Conservation (phyloP, 2,888 invertebrate genomes). For the Melanostoma scalare region DNA sequence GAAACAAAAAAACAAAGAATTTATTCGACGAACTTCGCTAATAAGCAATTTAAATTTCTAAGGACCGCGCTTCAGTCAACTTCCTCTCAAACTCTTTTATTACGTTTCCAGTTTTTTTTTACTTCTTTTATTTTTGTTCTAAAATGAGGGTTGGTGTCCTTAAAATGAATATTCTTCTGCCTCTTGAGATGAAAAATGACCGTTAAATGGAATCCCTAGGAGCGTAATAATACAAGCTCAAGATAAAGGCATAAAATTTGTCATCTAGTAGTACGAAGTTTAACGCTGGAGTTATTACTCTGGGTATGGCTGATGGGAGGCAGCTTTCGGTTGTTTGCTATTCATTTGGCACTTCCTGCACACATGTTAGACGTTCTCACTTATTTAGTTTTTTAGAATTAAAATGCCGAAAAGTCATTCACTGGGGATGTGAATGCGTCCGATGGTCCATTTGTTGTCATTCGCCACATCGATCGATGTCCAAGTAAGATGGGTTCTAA, state of each 20-base stretch:
- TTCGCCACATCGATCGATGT: slow-evolving; percentile 27
- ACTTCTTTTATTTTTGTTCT: neutral
- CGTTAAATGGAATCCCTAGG: slow-evolving; percentile 63
- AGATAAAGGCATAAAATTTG: slow-evolving; percentile 60
- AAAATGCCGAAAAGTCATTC: slow-evolving; percentile 27
- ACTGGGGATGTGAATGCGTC: slow-evolving; percentile 26
- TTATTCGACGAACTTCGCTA: slow-evolving; percentile 66
- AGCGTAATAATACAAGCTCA: slow-evolving; percentile 44
- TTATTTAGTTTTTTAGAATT: too few species aligned
- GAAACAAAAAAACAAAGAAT: slow-evolving; percentile 43
- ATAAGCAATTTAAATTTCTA: slow-evolving; percentile 73
- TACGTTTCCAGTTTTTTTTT: slow-evolving; percentile 10
- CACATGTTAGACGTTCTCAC: neutral
- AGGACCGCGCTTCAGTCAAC: slow-evolving; percentile 52
- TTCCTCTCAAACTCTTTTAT: slow-evolving; percentile 62
- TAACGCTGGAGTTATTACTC: neutral
- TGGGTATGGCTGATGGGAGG: too few species aligned
- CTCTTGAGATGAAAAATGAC: slow-evolving; percentile 62
- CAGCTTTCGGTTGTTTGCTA: slow-evolving; percentile 16
- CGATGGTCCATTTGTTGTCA: slow-evolving; percentile 37
- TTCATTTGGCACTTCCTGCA: slow-evolving; percentile 59
- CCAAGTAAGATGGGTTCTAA: too few species aligned
- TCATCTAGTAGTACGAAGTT: slow-evolving; percentile 38
- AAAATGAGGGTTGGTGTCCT: slow-evolving; percentile 33
- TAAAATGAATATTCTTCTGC: slow-evolving; percentile 46